These are phyloP conservation scores for Numenius phaeopus DNA, from an alignment of 2,797 vertebrate species.

Conservation along the genomic window DNA sequence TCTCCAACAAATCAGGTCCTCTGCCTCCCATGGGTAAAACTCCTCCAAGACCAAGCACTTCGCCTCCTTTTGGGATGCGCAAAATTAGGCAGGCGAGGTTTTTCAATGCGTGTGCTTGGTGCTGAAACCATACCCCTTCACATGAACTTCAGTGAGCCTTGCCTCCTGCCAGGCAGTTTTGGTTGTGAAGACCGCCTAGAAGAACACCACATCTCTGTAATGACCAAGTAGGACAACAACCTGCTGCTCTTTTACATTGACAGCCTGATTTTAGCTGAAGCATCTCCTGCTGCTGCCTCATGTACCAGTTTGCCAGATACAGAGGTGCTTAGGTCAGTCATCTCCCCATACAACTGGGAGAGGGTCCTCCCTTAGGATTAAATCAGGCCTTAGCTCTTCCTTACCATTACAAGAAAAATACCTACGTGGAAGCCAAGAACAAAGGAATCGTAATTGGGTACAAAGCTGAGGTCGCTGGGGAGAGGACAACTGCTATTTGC, in stretches of 20 bases:
- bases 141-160: fast-evolving
- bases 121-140: not conserved
- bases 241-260: not conserved
- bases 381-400: not conserved
- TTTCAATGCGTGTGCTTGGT: not conserved
- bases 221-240: fast-evolving
- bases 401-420: not conserved
- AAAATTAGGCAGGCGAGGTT: not conserved
- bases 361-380: not conserved
- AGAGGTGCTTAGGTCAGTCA: not conserved
- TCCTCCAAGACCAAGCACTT: not conserved
- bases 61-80: not conserved
- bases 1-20: not conserved
- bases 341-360: not conserved
- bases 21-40: not conserved
- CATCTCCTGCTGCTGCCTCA: not conserved
- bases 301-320: fast-evolving
- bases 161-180: not conserved
- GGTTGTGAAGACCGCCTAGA: not conserved
- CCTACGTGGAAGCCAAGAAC: not conserved
- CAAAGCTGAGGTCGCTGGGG: not conserved
- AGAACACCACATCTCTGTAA: not conserved
- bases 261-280: not conserved
- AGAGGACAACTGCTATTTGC: not conserved
- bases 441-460: not conserved